phyloP scores from a whole-genome alignment of 2,888 invertebrate genomes.

The Nasonovia ribisnigri region DNA sequence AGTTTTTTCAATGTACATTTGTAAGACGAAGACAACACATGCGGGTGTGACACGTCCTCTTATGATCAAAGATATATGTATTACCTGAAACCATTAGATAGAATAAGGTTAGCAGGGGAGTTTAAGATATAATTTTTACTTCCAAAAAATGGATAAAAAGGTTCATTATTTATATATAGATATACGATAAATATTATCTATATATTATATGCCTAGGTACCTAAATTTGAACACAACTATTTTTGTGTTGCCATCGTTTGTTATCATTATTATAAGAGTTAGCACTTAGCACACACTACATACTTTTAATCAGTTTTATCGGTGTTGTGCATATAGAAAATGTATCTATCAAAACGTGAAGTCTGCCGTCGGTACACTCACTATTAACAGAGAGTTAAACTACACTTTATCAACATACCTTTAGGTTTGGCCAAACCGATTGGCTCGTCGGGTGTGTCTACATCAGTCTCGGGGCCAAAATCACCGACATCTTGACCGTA shows the following conservation, averaged over 20 bases:
- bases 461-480: slow-evolving; percentile 83
- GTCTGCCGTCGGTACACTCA: background rate
- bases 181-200: too few species aligned
- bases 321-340: background rate
- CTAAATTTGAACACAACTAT: background rate
- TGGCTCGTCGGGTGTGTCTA: slow-evolving; percentile 77
- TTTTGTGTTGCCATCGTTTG: background rate
- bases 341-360: background rate
- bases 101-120: too few species aligned
- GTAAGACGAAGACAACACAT: too few species aligned
- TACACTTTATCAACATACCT: slow-evolving; percentile 36
- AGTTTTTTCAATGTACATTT: too few species aligned
- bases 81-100: too few species aligned
- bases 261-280: background rate
- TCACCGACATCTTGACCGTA: slow-evolving; percentile 75
- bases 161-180: too few species aligned
- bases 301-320: background rate
- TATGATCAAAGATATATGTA: too few species aligned
- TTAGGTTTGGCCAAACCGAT: slow-evolving; percentile 56
- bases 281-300: background rate
- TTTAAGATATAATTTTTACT: too few species aligned
- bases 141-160: too few species aligned
- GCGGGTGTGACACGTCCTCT: too few species aligned
- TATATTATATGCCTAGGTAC: too few species aligned
- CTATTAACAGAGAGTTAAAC: background rate